Conservation (phyloP, 1,140 invertebrate genomes). For the Polypedilum pembai region DNA sequence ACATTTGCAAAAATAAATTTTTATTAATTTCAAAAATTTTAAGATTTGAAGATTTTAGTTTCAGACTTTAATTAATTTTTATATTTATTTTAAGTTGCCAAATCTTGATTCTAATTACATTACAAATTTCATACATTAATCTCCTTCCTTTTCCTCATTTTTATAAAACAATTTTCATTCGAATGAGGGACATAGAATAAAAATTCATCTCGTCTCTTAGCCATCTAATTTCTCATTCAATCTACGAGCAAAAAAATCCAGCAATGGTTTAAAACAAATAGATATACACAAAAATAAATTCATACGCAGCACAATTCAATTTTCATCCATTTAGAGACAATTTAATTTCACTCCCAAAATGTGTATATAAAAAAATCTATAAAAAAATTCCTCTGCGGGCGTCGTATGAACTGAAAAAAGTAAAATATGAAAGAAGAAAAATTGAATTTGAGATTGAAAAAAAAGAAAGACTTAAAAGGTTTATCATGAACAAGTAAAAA, state of each 20-base stretch:
- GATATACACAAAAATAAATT: background rate
- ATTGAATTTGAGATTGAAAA: constrained; percentile 9
- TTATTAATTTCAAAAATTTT: too few species aligned
- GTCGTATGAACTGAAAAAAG: background rate
- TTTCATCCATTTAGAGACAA: constrained; percentile 3
- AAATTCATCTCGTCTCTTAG: too few species aligned
- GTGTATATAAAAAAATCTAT: background rate
- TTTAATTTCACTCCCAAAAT: background rate
- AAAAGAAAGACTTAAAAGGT: constrained; percentile 18
- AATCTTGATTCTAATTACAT: background rate
- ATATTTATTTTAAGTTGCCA: too few species aligned
- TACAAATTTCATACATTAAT: constrained; percentile 14
- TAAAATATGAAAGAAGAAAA: background rate
- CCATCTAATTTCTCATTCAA: background rate
- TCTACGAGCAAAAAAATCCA: background rate
- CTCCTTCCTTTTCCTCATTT: background rate
- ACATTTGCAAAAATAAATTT: too few species aligned
- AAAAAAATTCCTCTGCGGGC: constrained; percentile 3
- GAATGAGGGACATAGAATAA: background rate
- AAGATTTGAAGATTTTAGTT: too few species aligned
- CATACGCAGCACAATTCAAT: background rate
- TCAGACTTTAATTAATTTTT: too few species aligned
- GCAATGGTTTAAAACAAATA: background rate
- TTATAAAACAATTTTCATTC: background rate
- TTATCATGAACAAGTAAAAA: background rate